Evolutionary conservation across 2,797 vertebrate species (phyloP).

Genomic region (Sebastes matsubarae): DNA sequence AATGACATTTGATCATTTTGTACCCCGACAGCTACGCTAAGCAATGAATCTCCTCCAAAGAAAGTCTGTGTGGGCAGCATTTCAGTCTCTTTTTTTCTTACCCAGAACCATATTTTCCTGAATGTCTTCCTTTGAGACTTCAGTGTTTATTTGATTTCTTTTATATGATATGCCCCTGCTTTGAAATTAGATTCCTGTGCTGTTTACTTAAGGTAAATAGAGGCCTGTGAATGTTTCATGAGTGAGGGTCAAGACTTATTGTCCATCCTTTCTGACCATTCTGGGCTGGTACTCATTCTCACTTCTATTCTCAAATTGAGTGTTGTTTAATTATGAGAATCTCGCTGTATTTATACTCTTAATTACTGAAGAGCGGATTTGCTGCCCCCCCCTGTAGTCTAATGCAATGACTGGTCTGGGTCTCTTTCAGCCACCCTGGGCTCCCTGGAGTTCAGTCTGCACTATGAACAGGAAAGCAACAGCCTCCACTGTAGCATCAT

Average conservation of each 20-base stretch:
- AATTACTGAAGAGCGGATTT: constrained; percentile 24
- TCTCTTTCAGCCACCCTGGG: constrained; percentile 91
- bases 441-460: constrained; percentile 93
- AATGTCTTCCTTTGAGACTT: constrained; percentile 40
- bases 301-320: constrained; percentile 7
- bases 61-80: constrained; percentile 51
- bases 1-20: constrained; percentile 46
- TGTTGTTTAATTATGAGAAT: constrained; percentile 35
- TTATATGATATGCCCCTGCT: constrained; percentile 9
- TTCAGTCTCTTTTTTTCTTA: constrained; percentile 9
- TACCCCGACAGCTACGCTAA: constrained; percentile 13
- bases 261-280: background rate
- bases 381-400: constrained; percentile 6
- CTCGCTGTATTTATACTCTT: constrained; percentile 7
- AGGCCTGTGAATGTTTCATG: constrained; percentile 12
- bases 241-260: background rate
- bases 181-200: constrained; percentile 28
- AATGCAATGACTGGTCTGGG: constrained; percentile 40
- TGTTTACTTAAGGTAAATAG: constrained; percentile 21
- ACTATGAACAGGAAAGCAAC: constrained; percentile 92
- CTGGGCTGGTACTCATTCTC: background rate
- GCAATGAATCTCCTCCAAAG: constrained; percentile 44
- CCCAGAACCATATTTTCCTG: constrained; percentile 24
- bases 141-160: constrained; percentile 41
- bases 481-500: constrained; percentile 94